Evolutionary conservation across 2,888 invertebrate species (phyloP).

Genomic region (Microctonus hyperodae): DNA sequence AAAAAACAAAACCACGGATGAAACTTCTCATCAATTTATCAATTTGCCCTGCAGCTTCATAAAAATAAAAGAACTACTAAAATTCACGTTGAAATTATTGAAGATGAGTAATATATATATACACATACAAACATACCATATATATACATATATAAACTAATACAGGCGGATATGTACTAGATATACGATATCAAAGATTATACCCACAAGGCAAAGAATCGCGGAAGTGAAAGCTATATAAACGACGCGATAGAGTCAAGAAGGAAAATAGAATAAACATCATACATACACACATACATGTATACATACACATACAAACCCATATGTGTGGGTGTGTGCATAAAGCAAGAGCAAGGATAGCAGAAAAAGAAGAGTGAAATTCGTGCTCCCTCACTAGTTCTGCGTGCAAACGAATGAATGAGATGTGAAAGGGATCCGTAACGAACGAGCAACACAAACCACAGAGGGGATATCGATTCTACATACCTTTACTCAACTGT

Average conservation of each 20-base stretch:
- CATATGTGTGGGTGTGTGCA: not conserved
- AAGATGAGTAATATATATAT: not conserved
- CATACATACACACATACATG: too few relatives aligned
- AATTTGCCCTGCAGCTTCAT: not conserved
- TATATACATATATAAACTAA: conserved; percentile 1
- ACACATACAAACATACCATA: too few relatives aligned
- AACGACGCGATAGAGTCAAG: conserved; percentile 12
- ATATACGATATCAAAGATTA: not conserved
- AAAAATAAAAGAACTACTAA: not conserved
- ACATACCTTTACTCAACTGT: conserved; percentile 23
- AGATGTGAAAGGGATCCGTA: conserved; percentile 31
- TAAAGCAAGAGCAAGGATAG: not conserved
- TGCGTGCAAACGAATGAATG: conserved; percentile 32
- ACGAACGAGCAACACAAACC: conserved; percentile 31
- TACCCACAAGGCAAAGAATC: conserved; percentile 14
- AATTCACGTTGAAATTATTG: conserved; percentile 4
- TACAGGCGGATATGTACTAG: conserved; percentile 16
- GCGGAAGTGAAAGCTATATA: conserved; percentile 27
- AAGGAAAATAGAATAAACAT: conserved; percentile 16
- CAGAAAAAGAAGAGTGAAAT: conserved; percentile 17
- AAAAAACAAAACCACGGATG: not conserved
- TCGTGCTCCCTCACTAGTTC: not conserved
- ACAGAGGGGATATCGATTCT: conserved; percentile 26
- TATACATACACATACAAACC: conserved; percentile 1
- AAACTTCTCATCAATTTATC: conserved; percentile 16